phyloP scores from a whole-genome alignment of 2,113 vertebrate genomes.

The Plectropomus leopardus region DNA sequence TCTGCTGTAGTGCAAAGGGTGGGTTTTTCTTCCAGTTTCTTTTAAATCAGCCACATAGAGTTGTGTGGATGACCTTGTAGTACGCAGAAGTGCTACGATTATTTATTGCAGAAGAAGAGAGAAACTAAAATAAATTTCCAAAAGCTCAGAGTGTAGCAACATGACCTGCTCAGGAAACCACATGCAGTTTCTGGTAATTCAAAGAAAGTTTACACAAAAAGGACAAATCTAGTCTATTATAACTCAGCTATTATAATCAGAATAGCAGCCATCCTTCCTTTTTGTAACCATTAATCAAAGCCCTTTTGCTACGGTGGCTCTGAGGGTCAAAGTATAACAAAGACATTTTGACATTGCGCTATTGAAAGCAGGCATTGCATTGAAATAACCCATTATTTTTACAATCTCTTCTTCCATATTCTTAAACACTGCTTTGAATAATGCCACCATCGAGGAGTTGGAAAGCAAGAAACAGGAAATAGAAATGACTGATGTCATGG shows the following conservation, averaged over 20 bases:
- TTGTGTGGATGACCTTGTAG: conserved; percentile 5
- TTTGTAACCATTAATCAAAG: neutral
- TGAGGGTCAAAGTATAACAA: neutral
- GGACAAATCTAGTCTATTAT: neutral
- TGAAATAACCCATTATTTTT: neutral
- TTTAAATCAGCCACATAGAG: neutral
- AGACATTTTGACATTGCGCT: neutral
- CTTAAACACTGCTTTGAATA: neutral
- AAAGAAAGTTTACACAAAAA: neutral
- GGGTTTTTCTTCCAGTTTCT: neutral
- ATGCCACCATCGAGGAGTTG: neutral
- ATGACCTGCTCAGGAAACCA: neutral
- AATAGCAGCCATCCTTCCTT: neutral
- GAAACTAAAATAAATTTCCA: neutral
- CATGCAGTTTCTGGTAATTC: neutral
- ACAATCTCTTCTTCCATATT: neutral
- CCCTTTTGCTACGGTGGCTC: neutral
- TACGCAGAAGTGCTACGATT: neutral
- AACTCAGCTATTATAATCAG: neutral
- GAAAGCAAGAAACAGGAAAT: neutral
- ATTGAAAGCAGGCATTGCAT: too few species aligned
- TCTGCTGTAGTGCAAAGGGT: neutral
- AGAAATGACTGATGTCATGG: neutral
- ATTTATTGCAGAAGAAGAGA: neutral
- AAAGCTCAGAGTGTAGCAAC: neutral